Base-by-base conservation (phyloP, 2,888 invertebrate genomes). In the Amblyjoppa proteus region DNA sequence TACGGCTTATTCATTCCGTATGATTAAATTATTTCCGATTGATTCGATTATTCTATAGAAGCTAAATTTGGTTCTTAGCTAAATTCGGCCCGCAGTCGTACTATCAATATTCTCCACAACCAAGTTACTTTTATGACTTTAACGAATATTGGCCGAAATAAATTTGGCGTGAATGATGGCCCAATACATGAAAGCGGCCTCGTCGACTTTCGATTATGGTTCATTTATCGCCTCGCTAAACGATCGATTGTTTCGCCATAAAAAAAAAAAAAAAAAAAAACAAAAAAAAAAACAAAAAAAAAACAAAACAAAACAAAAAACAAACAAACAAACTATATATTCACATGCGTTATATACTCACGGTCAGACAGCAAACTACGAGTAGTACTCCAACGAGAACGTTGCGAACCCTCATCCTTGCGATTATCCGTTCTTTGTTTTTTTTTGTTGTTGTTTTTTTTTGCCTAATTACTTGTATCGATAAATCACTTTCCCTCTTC, bases 261-360 rank as follows among this genome's bases (percentile, higher is more conserved):
- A 38, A 53, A 20, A 20, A 69, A 69, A 45, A 13, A 20, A 20
- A 20, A 20, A 20, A 20, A 20, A 0, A 20, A 20, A 20, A 20
- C 0, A 0, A 20, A 20, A 20, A 20, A 20, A 20, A 20, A 20
- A 20, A n/a, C n/a, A 51, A 38, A 53, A 20, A 20, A 69, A 69
- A 45, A 13, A 20, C 0, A 20, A 20, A 20, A 20, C n/a, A n/a
- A n/a, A n/a, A n/a, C n/a, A n/a, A n/a, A n/a, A n/a, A n/a, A n/a
- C n/a, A n/a, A n/a, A 20, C 1, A 1, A 56, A n/a, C 13, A 56
- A 51, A 51, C 53, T 81, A 75, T n/a, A 41, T 56, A 89, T 90
- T 90, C 71, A 91, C 91, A 53, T 20, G 73, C 16, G 45, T 78
- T 16, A 4, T 4, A 49, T 68, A 90, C 91, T 91, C 73, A 91